Conservation (phyloP, 2,113 vertebrate genomes). For the Lampris incognitus region DNA sequence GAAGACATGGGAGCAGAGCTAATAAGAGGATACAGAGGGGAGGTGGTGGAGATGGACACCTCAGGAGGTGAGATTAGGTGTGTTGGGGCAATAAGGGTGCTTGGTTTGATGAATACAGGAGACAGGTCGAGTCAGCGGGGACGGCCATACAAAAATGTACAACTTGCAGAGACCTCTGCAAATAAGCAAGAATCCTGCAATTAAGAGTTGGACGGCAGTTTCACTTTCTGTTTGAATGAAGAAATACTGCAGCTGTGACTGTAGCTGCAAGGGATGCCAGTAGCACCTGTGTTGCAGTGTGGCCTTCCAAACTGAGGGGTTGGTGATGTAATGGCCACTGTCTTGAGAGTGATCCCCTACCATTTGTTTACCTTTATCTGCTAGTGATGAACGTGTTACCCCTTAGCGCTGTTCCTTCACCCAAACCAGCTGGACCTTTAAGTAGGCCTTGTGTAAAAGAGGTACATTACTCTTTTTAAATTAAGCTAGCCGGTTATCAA, state of each 20-base stretch:
- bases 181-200: too few species aligned
- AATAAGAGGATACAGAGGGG: neutral
- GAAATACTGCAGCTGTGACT: too few species aligned
- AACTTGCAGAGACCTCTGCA: too few species aligned
- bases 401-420: neutral
- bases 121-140: neutral
- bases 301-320: neutral
- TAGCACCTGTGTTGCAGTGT: neutral
- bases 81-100: neutral
- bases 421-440: neutral
- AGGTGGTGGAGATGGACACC: too few species aligned
- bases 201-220: too few species aligned
- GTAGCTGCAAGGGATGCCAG: neutral
- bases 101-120: neutral
- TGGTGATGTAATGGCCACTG: neutral
- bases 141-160: neutral
- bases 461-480: neutral
- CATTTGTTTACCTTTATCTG: neutral
- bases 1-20: neutral
- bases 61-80: neutral
- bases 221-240: too few species aligned
- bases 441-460: neutral
- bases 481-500: neutral
- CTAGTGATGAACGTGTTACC: neutral
- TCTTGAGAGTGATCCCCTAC: neutral